Base-by-base conservation (phyloP, 2,888 invertebrate species). In the Horisme vitalbata region DNA sequence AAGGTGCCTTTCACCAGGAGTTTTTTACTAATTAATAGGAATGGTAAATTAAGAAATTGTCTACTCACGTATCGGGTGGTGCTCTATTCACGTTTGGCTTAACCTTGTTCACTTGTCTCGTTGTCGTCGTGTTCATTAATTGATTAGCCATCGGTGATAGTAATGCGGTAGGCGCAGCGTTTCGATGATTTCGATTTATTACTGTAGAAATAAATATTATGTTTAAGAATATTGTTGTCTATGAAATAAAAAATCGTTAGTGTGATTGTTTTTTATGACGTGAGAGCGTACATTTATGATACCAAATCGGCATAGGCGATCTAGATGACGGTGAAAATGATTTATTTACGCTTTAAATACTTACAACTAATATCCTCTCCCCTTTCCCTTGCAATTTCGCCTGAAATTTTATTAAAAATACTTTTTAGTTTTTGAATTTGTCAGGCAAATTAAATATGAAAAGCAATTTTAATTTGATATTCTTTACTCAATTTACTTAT, bases 61-160 rank as follows among this genome's bases (percentile, higher is more conserved):
- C 8, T 39, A 82, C 93, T 80, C 93, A 91, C 85, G 93, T 94
- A 66, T 96, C 96, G 24, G 93, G 93, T 37, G 94, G 91, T 48
- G 92, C 92, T 79, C 96, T 92, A 75, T 94, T 96, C 50, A 96
- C 95, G 69, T 95, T 96, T 31, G 96, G 96, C 79, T 96, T 96
- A 68, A 96, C 96, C 83, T 96, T 96, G 90, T 96, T 96, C 76
- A 96, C 95, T 84, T 96, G 96, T 73, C 96, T 94, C 60, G 94
- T 93, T 1, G 90, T 94, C 36, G 93, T 92, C 28, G 94, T 95
- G 77, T 95, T 95, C 80, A 94, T 93, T 69, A 94, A 90, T 64
- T 92, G 93, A 61, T 92, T 92, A 56, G 92, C 92, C 78, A 93
- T 92, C 33, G 91, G 91, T 5, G 94, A 93, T 55, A 92, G 77